Evolutionary conservation across 2,113 vertebrate species (phyloP).

Genomic region (Dasypus novemcinctus): DNA sequence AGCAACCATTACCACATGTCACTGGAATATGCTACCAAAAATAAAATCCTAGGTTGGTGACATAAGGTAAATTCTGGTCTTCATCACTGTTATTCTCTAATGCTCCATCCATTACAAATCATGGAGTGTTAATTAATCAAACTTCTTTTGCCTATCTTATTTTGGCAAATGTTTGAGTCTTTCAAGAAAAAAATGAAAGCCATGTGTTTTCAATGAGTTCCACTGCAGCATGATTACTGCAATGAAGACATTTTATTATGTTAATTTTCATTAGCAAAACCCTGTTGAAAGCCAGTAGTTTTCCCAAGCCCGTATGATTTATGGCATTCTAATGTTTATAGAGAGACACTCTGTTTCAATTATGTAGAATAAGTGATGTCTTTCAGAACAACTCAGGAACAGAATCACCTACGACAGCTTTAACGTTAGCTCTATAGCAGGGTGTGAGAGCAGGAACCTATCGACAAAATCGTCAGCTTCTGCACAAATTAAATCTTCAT

Average conservation of each 20-base stretch:
- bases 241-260: constrained; percentile 82
- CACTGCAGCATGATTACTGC: constrained; percentile 80
- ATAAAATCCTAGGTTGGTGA: constrained; percentile 78
- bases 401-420: constrained; percentile 64
- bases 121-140: constrained; percentile 81
- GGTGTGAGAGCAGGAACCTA: constrained; percentile 45
- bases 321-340: constrained; percentile 76
- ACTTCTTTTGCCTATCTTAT: constrained; percentile 75
- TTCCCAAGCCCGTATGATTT: constrained; percentile 82
- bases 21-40: constrained; percentile 80
- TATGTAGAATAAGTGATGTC: constrained; percentile 69
- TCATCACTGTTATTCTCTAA: constrained; percentile 81
- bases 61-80: constrained; percentile 79
- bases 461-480: constrained; percentile 53
- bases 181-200: constrained; percentile 82
- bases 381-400: constrained; percentile 70
- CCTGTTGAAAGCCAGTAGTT: constrained; percentile 85
- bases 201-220: constrained; percentile 79
- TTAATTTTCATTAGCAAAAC: constrained; percentile 85
- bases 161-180: constrained; percentile 79
- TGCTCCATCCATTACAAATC: constrained; percentile 78
- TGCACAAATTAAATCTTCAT: constrained; percentile 71
- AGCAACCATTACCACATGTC: constrained; percentile 77
- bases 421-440: constrained; percentile 67
- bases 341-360: constrained; percentile 78